A percentile compares a stretch with the other conserved stretches of the same genome.
Conservation (phyloP, 2,888 invertebrate species). For the Caenorhabditis plicata region DNA sequence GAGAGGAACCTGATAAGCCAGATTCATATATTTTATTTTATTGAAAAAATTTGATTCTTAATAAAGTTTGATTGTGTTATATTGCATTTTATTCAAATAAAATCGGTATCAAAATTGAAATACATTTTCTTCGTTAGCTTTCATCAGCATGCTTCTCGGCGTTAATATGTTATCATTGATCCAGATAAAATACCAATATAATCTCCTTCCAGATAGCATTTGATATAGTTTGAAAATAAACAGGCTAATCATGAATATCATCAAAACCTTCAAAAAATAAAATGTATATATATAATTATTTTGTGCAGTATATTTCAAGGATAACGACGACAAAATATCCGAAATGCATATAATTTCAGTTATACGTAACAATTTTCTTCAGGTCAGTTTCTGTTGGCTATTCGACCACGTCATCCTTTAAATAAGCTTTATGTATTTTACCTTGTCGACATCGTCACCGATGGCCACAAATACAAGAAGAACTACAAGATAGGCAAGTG, state of each 20-base stretch:
- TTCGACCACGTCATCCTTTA: no score
- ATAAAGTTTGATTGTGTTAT: no score
- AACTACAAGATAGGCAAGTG: conserved; percentile 37
- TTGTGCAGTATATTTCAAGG: no score
- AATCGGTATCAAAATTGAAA: conserved; percentile 51
- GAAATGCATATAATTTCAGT: no score
- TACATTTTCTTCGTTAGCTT: conserved; percentile 34
- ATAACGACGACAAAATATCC: no score
- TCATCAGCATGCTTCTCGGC: conserved; percentile 41
- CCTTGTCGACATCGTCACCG: conserved; percentile 33
- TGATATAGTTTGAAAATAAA: conserved; percentile 48
- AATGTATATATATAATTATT: background rate
- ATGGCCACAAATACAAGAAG: conserved; percentile 30
- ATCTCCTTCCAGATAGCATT: conserved; percentile 43
- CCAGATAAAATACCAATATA: conserved; percentile 53
- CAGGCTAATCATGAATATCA: conserved; percentile 45
- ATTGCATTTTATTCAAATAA: no score
- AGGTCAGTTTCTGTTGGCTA: no score
- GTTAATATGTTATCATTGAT: conserved; percentile 41
- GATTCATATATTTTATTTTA: no score
- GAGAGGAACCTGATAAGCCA: no score
- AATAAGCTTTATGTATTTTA: background rate
- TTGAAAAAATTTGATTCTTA: no score
- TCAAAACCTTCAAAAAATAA: conserved; percentile 29
- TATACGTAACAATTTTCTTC: no score